Evolutionary conservation across 1,140 invertebrate genomes (phyloP).

Genomic region (Zaprionus gabonicus): DNA sequence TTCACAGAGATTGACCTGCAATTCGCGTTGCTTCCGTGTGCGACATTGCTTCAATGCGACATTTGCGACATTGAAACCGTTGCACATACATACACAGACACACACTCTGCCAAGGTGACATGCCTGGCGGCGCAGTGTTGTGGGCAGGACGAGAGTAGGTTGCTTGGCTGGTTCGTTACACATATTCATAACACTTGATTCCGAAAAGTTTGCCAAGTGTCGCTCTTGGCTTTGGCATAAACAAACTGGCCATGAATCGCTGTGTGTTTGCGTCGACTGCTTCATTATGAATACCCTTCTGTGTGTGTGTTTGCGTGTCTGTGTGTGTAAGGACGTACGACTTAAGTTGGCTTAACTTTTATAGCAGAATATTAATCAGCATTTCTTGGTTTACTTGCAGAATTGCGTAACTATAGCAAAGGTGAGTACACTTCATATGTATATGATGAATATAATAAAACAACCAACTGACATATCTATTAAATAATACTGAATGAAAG

Average conservation of each 20-base stretch:
- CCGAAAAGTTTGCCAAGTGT: conserved; percentile 41
- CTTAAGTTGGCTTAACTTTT: conserved; percentile 24
- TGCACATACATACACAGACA: conserved; percentile 14
- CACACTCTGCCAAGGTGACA: conserved; percentile 48
- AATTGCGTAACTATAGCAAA: conserved; percentile 55
- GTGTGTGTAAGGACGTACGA: neutral
- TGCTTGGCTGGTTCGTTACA: conserved; percentile 20
- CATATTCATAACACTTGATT: conserved; percentile 47
- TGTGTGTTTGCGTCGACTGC: conserved; percentile 11
- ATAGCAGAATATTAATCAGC: conserved; percentile 47
- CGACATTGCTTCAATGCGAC: conserved; percentile 42
- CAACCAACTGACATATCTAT: neutral
- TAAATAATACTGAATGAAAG: neutral
- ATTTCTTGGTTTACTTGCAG: conserved; percentile 53
- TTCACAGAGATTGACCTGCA: conserved; percentile 6
- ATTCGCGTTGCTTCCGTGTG: conserved; percentile 13
- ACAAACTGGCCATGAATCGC: conserved; percentile 39
- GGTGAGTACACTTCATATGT: conserved; percentile 44
- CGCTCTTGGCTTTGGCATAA: conserved; percentile 46
- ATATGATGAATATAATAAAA: neutral
- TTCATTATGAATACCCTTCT: conserved; percentile 9
- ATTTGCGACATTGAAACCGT: conserved; percentile 50
- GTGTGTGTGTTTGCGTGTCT: neutral
- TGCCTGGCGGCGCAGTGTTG: neutral
- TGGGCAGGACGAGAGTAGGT: neutral